These are phyloP conservation scores for Anas bernieri DNA, from an alignment of 2,797 vertebrate genomes.

Conservation along the genomic window DNA sequence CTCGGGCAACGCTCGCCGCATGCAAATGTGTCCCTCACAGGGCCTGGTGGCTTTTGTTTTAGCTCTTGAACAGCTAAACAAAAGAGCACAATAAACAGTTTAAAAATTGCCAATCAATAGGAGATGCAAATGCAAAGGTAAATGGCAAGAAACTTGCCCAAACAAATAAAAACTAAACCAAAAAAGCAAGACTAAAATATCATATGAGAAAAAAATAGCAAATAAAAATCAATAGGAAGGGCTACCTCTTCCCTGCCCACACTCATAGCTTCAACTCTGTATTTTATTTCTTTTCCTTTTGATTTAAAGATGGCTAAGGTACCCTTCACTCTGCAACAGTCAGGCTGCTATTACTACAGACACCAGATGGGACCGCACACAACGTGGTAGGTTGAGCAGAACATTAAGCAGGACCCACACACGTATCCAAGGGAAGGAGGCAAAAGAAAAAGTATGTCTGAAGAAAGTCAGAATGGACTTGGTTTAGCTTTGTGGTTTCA, in stretches of 20 bases:
- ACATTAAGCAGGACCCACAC: not conserved
- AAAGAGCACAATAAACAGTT: conserved; percentile 88
- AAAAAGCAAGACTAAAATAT: conserved; percentile 13
- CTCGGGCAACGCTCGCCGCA: conserved; percentile 91
- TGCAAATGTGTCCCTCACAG: conserved; percentile 88
- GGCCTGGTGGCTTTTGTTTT: conserved; percentile 92
- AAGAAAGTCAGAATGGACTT: not conserved
- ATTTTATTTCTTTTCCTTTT: conserved; percentile 37
- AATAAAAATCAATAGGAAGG: not conserved
- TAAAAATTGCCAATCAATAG: conserved; percentile 83
- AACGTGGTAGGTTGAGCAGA: not conserved
- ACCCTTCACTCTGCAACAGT: conserved; percentile 46
- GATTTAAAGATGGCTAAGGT: not conserved
- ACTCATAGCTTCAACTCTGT: not conserved
- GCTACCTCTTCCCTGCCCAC: not conserved
- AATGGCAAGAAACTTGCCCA: conserved; percentile 77
- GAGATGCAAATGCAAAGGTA: conserved; percentile 82
- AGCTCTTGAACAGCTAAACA: conserved; percentile 86
- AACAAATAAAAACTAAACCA: conserved; percentile 52
- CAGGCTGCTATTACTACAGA: not conserved
- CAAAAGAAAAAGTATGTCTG: not conserved
- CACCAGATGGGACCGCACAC: conserved; percentile 23
- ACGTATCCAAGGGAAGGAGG: not conserved
- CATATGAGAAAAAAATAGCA: not conserved
- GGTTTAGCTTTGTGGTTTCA: not conserved